Base-by-base conservation (phyloP, 2,113 vertebrate species). In the Emydura subglobosa region DNA sequence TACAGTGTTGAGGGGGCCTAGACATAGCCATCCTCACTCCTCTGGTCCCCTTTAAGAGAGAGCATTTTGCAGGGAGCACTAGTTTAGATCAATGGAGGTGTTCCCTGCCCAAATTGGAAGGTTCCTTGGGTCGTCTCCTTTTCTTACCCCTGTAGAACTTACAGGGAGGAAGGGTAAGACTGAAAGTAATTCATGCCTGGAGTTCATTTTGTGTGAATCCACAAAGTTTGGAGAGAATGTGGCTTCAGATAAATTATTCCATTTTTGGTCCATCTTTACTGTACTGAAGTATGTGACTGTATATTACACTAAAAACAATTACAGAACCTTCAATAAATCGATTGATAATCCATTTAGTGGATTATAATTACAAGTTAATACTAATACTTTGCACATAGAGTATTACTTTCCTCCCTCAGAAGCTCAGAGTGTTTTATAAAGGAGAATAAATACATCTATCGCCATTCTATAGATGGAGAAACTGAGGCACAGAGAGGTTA, bases 401-500 rank as follows among this genome's bases (percentile, higher is more conserved):
- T 53, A 53, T 53, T 53, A 53, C 83, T 91, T 54, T 91, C 57
- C 83, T 16, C 50, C 90, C 6, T 84, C 44, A 90, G 79, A 83
- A 95, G 72, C 21, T 83, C 0, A 0, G 85, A 82, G 6, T 29
- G 14, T 88, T 95, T 94, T 79, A 21, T 17, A 59, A 79, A 83
- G n/a, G 57, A 86, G 84, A 74, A 87, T 82, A 68, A 65, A 95
- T 61, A 83, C 88, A 10, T 7, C 31, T 51, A 10, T 92, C 42
- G 1, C n/a, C 74, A 0, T 74, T 91, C 88, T 49, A 42, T 59
- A 90, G 85, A 96, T 34, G 74, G 68, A 93, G 83, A 90, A 57
- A 68, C 79, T 79, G 79, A 91, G 83, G 91, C 24, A 22, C 16
- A n/a, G 90, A 92, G 88, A 89, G 80, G 81, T 91, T 83, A 86